Evolutionary conservation across 2,797 vertebrate genomes (phyloP), one percentile per base, ranked within the genome.

Genomic region (Myiotriccus ornatus): DNA sequence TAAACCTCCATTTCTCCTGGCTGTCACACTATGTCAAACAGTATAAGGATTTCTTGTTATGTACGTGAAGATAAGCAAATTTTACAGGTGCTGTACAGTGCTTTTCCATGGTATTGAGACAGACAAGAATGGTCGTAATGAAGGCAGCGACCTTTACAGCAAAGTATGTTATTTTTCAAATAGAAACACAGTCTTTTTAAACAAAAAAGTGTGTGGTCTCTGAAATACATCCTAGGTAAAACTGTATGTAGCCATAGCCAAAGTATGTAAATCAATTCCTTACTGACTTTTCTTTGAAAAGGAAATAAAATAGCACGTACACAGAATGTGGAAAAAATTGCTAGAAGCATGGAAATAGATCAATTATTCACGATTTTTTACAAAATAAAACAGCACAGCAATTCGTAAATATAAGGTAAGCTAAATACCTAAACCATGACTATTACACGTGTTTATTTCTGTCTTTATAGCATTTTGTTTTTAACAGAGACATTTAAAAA

Each of bases 231-330:
- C 25, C 49, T 44, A 77, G n/a, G 67, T 64, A 79, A 93, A 87
- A 69, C 13, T 55, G 11, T 73, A 64, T 22, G 6, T 52, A 70
- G 5, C 18, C 41, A 50, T 39, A 90, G 34, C 14, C 14, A 11
- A 83, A 78, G 49, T 69, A 44, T 16, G n/a, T 83, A 73, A 90
- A 78, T 89, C 53, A 90, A 75, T 91, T 94, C 37, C 35, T 93
- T 6, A 0, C 37, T 53, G 30, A 16, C 7, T 94, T 93, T 90
- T 78, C 32, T 84, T 53, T 88, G 70, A 79, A 87, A 79, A 84
- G 32, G 30, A 80, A 90, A 92, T 43, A 69, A 73, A 90, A 78
- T 41, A 78, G 3, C 39, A 80, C 89, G 69, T 63, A 75, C 14
- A 71, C 7, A 73, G 63, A 89, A 56, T 56, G 34, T 65, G 64